phyloP scores from a whole-genome alignment of 30 jellyfish, hydroid and myxozoan species.

The Pelagia noctiluca region DNA sequence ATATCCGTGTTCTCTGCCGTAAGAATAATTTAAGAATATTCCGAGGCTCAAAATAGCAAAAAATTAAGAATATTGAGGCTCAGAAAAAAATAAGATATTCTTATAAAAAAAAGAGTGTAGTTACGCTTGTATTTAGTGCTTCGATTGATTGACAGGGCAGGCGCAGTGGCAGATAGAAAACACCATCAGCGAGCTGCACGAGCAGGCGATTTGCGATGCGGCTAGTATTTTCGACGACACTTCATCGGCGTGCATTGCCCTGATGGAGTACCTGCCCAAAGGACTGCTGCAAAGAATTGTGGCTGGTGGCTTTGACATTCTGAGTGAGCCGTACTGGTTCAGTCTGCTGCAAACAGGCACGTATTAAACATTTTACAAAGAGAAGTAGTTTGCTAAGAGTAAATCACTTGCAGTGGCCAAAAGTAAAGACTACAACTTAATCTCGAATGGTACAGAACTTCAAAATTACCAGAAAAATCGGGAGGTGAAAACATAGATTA shows the following conservation, averaged over 20 bases:
- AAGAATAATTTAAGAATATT: no score
- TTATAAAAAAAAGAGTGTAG: no score
- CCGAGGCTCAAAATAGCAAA: no score
- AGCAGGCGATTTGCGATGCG: slow-evolving; percentile 55
- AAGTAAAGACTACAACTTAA: no score
- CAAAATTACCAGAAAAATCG: no score
- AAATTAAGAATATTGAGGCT: no score
- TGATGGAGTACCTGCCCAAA: slow-evolving; percentile 60
- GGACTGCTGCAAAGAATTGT: slow-evolving; percentile 19
- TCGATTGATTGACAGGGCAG: background rate
- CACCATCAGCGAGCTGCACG: slow-evolving; percentile 60
- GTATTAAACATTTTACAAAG: background rate
- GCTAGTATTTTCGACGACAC: slow-evolving; percentile 68
- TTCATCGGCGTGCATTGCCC: slow-evolving; percentile 50
- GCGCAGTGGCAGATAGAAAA: slow-evolving; percentile 41
- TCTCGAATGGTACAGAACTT: no score
- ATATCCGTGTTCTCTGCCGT: no score
- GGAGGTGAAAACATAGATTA: no score
- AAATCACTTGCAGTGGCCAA: no score
- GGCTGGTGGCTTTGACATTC: slow-evolving; percentile 53
- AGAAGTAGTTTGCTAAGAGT: background rate
- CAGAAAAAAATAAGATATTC: no score
- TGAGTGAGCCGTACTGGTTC: slow-evolving; percentile 83
- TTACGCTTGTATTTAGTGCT: no score
- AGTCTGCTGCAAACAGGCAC: slow-evolving; percentile 71